Percentiles rank a stretch among this genome's conserved stretches.
Conservation (phyloP, 2,888 invertebrate species). For the Ichneumoninae sp. region DNA sequence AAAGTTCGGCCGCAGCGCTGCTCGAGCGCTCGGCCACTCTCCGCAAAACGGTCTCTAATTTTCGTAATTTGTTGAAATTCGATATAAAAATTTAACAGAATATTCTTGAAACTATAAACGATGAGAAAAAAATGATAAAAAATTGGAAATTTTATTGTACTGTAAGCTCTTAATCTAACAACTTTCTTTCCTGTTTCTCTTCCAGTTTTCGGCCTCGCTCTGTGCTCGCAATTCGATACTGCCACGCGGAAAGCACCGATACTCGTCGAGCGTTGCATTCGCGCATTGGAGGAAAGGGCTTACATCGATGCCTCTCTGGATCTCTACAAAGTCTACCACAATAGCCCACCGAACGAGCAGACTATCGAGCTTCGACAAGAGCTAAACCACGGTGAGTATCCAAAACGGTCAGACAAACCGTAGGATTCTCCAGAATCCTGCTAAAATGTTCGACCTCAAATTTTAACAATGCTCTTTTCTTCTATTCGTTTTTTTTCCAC, state of each 20-base stretch:
- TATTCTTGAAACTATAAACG: too few relatives aligned
- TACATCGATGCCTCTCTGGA: conserved; percentile 85
- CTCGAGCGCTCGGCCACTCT: too few relatives aligned
- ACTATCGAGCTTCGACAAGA: conserved; percentile 86
- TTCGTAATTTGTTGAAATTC: too few relatives aligned
- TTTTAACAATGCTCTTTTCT: background rate
- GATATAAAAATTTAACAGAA: too few relatives aligned
- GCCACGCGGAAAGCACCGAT: conserved; percentile 87
- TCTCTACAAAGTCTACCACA: conserved; percentile 89
- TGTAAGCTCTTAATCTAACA: background rate
- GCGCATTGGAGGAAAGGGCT: conserved; percentile 88
- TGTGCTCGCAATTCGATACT: conserved; percentile 88
- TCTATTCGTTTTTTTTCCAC: conserved; percentile 41
- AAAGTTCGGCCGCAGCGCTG: too few relatives aligned
- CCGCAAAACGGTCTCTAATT: too few relatives aligned
- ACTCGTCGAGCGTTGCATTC: conserved; percentile 87
- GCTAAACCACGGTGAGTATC: conserved; percentile 84
- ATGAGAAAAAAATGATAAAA: too few relatives aligned
- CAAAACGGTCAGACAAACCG: background rate
- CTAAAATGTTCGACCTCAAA: background rate
- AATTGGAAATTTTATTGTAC: too few relatives aligned
- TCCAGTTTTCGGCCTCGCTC: conserved; percentile 87
- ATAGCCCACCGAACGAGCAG: conserved; percentile 87
- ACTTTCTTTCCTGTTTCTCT: conserved; percentile 4
- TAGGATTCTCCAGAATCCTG: conserved; percentile 3